These are phyloP conservation scores for Diaprepes abbreviatus DNA, from an alignment of 2,888 invertebrate genomes.

Conservation along the genomic window DNA sequence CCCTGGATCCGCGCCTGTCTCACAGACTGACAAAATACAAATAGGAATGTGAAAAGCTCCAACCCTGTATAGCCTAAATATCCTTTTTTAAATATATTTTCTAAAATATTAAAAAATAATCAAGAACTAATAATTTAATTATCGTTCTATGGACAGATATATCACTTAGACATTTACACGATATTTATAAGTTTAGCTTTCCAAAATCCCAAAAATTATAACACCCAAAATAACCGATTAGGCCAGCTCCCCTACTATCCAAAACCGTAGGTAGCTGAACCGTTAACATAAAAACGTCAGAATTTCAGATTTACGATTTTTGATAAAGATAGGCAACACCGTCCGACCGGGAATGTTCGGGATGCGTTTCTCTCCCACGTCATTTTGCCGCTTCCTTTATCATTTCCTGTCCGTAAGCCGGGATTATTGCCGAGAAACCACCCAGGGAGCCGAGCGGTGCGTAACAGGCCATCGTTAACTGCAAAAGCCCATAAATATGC, in stretches of 20 bases:
- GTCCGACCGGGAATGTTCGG: slow-evolving; percentile 37
- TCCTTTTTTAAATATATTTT: no score
- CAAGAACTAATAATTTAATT: no score
- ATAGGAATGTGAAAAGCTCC: no score
- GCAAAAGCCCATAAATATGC: slow-evolving; percentile 56
- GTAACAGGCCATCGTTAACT: slow-evolving; percentile 54
- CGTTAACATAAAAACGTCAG: slow-evolving; percentile 48
- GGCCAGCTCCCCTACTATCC: slow-evolving; percentile 31
- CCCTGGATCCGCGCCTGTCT: no score
- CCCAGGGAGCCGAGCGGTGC: slow-evolving; percentile 48
- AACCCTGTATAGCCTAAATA: no score
- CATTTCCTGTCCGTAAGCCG: slow-evolving; percentile 49
- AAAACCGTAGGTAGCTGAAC: slow-evolving; percentile 37
- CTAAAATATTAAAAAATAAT: no score
- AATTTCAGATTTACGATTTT: slow-evolving; percentile 48
- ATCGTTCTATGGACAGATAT: no score
- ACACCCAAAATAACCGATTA: slow-evolving; percentile 42
- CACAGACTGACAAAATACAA: no score
- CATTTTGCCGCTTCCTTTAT: slow-evolving; percentile 54
- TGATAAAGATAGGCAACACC: slow-evolving; percentile 50
- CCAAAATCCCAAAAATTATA: slow-evolving; percentile 36
- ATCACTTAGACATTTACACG: not conserved
- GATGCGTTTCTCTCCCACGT: slow-evolving; percentile 48
- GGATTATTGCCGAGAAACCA: slow-evolving; percentile 42
- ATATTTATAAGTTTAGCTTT: slow-evolving; percentile 17